Conservation (phyloP, 2,888 invertebrate genomes). For the Acrobasis consociella region DNA sequence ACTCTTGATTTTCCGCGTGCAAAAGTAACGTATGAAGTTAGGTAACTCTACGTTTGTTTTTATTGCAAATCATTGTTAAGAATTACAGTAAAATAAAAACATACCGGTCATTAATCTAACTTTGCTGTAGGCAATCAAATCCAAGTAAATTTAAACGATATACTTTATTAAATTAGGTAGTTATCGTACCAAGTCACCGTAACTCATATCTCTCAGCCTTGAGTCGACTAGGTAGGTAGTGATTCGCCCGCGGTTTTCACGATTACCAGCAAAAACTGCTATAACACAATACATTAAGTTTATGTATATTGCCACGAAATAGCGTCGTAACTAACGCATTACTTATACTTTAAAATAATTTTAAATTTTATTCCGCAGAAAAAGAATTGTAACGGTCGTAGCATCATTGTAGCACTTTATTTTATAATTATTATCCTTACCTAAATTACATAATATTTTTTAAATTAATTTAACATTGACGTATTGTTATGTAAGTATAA, state of each 20-base stretch:
- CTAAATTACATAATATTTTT: no score
- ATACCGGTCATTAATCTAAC: background rate
- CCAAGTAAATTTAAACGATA: background rate
- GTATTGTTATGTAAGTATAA: no score
- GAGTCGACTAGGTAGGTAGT: background rate
- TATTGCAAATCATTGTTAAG: background rate
- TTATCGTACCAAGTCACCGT: background rate
- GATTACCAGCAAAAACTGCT: background rate
- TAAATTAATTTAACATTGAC: no score
- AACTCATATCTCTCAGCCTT: conserved; percentile 1
- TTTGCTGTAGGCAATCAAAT: background rate
- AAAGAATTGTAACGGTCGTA: no score
- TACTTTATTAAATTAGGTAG: background rate
- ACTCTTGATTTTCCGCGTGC: background rate
- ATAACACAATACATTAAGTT: background rate
- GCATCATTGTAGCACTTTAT: no score
- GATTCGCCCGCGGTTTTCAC: background rate
- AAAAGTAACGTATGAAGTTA: background rate
- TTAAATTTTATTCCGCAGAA: no score
- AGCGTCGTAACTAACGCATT: no score
- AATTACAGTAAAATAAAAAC: background rate
- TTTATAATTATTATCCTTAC: no score
- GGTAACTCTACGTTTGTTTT: background rate
- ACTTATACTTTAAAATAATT: no score
- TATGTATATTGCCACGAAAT: background rate